Percentiles rank a stretch among this genome's conserved stretches.
Conservation (phyloP, 2,113 vertebrate species). For the Equus quagga region DNA sequence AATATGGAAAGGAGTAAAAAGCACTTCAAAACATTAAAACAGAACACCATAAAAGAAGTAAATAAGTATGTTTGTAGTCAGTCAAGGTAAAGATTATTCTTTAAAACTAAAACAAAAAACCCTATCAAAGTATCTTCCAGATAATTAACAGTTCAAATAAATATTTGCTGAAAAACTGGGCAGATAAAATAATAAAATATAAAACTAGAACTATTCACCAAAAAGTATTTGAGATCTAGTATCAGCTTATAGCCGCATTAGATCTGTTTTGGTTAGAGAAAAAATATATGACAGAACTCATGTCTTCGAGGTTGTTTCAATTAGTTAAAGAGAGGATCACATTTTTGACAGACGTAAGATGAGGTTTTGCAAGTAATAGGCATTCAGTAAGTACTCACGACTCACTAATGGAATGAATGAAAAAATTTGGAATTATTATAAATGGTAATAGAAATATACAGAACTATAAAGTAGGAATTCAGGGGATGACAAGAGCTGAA, state of each 20-base stretch:
- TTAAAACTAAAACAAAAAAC: neutral
- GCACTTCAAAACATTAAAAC: neutral
- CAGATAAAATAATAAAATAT: constrained; percentile 10
- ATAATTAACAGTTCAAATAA: neutral
- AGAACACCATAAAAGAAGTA: neutral
- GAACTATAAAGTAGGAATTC: neutral
- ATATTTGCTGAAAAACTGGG: neutral
- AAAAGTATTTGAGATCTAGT: neutral
- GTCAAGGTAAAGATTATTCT: neutral
- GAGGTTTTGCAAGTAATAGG: neutral
- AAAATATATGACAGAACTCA: neutral
- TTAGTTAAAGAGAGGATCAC: neutral
- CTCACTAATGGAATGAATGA: neutral
- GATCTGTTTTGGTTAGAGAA: neutral
- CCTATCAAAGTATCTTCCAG: neutral
- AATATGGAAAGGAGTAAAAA: neutral
- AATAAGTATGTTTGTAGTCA: neutral
- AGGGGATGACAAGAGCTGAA: neutral
- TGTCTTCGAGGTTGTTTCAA: neutral
- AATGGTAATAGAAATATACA: neutral
- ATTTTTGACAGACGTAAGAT: neutral
- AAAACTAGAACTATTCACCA: neutral
- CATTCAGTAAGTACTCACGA: neutral
- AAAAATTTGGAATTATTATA: neutral
- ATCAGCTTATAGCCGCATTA: neutral